Conservation (phyloP, 2,888 invertebrate species). For the Silvanus unidentatus region DNA sequence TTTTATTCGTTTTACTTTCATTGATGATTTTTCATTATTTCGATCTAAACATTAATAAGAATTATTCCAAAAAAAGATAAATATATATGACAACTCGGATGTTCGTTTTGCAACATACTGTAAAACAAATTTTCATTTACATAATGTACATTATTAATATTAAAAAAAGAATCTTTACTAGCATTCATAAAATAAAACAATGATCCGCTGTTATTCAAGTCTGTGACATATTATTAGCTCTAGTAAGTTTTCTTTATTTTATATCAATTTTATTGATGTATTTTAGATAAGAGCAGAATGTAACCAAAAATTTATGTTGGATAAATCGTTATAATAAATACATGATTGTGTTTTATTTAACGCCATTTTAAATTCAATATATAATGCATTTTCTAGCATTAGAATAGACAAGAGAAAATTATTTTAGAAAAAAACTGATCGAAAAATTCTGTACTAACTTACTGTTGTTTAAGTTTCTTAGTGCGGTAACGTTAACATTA, state of each 20-base stretch:
- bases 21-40: slow-evolving; percentile 17
- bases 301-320: slow-evolving; percentile 36
- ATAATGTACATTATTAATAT: slow-evolving; percentile 12
- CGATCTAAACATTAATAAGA: slow-evolving; percentile 10
- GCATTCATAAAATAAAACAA: slow-evolving; percentile 29
- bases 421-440: too few species aligned
- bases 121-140: slow-evolving; percentile 10
- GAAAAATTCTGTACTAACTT: too few species aligned
- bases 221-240: slow-evolving; percentile 29
- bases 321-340: slow-evolving; percentile 35
- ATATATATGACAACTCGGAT: slow-evolving; percentile 6
- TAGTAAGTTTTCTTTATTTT: slow-evolving; percentile 28
- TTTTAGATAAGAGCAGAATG: slow-evolving; percentile 36
- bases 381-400: too few species aligned
- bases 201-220: slow-evolving; percentile 32
- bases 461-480: too few species aligned
- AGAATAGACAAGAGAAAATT: too few species aligned
- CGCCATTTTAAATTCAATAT: too few species aligned
- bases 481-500: too few species aligned
- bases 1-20: slow-evolving; percentile 27
- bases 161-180: slow-evolving; percentile 17
- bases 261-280: slow-evolving; percentile 35
- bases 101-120: slow-evolving; percentile 22
- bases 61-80: not conserved
- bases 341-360: not conserved